Base-by-base conservation (phyloP, 2,113 vertebrate genomes). In the Psammodynastes pulverulentus region DNA sequence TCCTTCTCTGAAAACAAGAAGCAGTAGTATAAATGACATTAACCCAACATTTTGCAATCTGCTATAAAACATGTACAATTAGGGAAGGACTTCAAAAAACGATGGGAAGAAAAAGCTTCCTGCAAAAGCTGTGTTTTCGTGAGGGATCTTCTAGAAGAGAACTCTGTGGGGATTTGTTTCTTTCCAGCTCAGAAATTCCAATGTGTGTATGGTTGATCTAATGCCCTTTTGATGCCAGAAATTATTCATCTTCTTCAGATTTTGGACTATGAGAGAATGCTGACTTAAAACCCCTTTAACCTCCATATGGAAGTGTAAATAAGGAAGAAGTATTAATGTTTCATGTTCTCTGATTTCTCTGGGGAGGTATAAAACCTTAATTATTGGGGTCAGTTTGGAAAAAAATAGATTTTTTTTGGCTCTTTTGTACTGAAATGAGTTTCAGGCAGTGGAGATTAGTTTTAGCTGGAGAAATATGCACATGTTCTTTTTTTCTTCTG, bases 351-450 rank as follows among this genome's bases (percentile, higher is more conserved):
- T 54, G 89, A 93, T 0, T 86, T 96, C 48, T 39, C 86, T 92
- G 0, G 2, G 90, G 93, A 93, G 91, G 39, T 93, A 46, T 51
- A 56, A 79, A 79, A 21, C 48, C 45, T 17, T 93, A 94, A 67
- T 94, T 53, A 88, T 89, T 46, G 94, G 93, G 87, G 91, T 93
- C 86, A 88, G 67, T 34, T 67, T 49, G 89, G 92, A 93, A 52
- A 93, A 52, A 94, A 91, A 52, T 23, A 2, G 53, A 56, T 92
- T 92, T 93, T 54, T 1, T 86, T 94, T 94, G n/a, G 52, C 62
- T 95, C 29, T 2, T 0, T 87, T n/a, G 45, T 79, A 19, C 90
- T 72, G 67, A 15, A 39, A 58, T 34, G 87, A 92, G n/a, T 86
- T 91, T 46, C 67, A 90, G 79, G 54, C 90, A 89, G 1, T 1